Base-by-base conservation (phyloP, 2,113 vertebrate genomes). In the Poicephalus meyeri region DNA sequence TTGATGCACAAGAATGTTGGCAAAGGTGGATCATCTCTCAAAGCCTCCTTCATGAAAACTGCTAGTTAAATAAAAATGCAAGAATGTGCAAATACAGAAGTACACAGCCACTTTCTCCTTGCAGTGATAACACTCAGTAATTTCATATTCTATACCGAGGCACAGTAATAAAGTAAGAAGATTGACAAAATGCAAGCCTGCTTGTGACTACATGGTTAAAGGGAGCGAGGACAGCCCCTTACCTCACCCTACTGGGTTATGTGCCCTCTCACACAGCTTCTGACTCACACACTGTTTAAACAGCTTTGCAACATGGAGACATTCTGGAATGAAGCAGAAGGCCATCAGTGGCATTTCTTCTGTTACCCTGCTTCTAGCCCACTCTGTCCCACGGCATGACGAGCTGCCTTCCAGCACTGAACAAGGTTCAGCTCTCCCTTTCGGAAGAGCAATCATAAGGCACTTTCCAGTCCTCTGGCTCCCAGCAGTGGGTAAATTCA, bases 401-500 rank as follows among this genome's bases (percentile, higher is more conserved):
- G 15, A 49, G 66, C 86, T 92, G 69, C 69, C 88, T 88, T 66
- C 77, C 50, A 70, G 83, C 69, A 50, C 65, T 21, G 58, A 76
- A 24, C 33, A 60, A 80, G 65, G 78, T n/a, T 90, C 63, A 49
- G 53, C 71, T 68, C 23, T 46, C 56, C 56, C 53, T 58, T 84
- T 55, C 18, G 2, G 86, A 93, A 85, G 69, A 89, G 80, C 55
- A 77, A 95, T 95, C 86, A 86, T 2, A 52, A 63, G 73, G 77
- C 77, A 70, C 95, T 92, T 87, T n/a, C n/a, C 69, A 83, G 61
- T 89, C 88, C 5, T 16, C 65, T 79, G 84, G 28, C 70, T 96
- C 77, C 77, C 93, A 90, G 88, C 83, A 56, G 95, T 71, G 52
- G 95, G 82, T 88, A 70, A 87, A 89, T 80, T 88, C 80, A 86